Percentiles rank a stretch among this genome's conserved stretches.
phyloP scores from a whole-genome alignment of 2,797 vertebrate species.

The Bradypodion ventrale region DNA sequence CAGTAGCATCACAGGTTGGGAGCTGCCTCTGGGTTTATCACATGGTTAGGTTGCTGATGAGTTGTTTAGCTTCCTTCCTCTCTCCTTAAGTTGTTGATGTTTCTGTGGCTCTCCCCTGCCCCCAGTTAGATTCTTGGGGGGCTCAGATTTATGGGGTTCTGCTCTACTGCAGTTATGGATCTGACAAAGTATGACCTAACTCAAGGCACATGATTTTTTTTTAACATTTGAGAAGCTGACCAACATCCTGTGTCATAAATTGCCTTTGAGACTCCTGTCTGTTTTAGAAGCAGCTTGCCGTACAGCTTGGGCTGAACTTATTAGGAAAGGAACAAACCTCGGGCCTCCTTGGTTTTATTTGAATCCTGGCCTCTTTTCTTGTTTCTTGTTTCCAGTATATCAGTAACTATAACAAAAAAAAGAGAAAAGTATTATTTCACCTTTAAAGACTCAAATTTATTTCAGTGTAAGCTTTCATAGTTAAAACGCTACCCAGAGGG shows the following conservation, averaged over 20 bases:
- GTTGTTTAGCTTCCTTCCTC: constrained; percentile 56
- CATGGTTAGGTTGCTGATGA: constrained; percentile 62
- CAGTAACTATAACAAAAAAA: too few relatives aligned
- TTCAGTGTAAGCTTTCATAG: too few relatives aligned
- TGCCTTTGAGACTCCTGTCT: background rate
- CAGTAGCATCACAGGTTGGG: constrained; percentile 52
- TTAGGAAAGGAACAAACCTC: background rate
- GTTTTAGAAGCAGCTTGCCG: background rate
- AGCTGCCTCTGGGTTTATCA: constrained; percentile 65
- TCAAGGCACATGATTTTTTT: too few relatives aligned
- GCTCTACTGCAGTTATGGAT: background rate
- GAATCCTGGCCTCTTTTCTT: background rate
- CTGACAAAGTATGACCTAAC: background rate
- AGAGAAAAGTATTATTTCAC: too few relatives aligned
- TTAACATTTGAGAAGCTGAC: background rate
- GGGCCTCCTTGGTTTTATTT: background rate
- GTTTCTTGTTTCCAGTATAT: constrained; percentile 29
- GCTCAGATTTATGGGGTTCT: background rate
- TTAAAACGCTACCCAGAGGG: too few relatives aligned
- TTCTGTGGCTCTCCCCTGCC: constrained; percentile 12
- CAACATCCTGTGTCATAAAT: background rate
- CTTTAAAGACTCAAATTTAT: too few relatives aligned
- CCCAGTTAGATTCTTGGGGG: background rate
- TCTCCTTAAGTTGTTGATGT: constrained; percentile 47
- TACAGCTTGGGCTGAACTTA: background rate